phyloP scores from a whole-genome alignment of 2,113 vertebrate species.

The Isichthys henryi region DNA sequence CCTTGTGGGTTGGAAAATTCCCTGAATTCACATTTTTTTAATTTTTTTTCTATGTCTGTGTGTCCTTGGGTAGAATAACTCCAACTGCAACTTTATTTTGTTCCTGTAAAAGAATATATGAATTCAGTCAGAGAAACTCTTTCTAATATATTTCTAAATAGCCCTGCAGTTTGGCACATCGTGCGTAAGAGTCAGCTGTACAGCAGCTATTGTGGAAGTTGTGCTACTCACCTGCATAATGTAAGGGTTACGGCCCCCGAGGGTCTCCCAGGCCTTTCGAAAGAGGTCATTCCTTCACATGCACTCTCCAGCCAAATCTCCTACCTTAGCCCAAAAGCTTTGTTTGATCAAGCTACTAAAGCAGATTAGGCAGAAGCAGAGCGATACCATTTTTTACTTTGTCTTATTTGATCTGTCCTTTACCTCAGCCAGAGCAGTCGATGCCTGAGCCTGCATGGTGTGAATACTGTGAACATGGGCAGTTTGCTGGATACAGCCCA shows the following conservation, averaged over 20 bases:
- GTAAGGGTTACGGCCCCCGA: not conserved
- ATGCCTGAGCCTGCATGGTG: not conserved
- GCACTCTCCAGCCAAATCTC: not conserved
- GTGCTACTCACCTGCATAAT: not conserved
- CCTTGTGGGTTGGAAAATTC: slow-evolving; percentile 8
- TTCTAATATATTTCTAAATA: not conserved
- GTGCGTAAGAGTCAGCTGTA: not conserved
- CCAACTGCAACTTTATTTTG: not conserved
- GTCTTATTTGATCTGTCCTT: not conserved
- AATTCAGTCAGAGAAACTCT: not conserved
- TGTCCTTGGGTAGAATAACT: not conserved
- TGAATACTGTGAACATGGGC: not conserved
- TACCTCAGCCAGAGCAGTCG: not conserved
- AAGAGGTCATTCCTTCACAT: not conserved
- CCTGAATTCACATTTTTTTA: not conserved
- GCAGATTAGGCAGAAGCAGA: not conserved
- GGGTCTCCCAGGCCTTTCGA: not conserved
- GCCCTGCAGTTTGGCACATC: not conserved
- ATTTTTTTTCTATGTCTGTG: not conserved
- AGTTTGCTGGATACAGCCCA: not conserved
- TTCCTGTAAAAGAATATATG: not conserved
- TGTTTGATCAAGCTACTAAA: not conserved
- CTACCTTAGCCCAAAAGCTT: not conserved
- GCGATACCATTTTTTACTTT: not conserved
- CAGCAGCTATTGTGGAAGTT: not conserved